Base-by-base conservation (phyloP, 2,113 vertebrate species). In the Channa maculata region DNA sequence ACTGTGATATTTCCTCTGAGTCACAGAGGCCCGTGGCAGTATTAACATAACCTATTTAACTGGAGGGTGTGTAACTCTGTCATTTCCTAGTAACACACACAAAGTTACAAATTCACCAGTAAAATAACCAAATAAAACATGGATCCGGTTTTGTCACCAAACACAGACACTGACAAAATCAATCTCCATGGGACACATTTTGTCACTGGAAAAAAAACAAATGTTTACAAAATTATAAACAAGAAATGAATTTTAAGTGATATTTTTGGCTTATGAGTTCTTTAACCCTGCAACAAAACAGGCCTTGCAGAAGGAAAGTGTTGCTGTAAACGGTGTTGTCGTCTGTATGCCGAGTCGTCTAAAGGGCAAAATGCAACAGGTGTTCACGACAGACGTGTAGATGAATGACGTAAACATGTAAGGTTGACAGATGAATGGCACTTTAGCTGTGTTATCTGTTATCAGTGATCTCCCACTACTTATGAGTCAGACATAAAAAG, bases 1-100 rank as follows among this genome's bases (percentile, higher is more conserved):
- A 88, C 5, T 55, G 55, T 83, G 63, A 73, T 55, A 82, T 78
- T 88, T 92, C 84, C 77, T 79, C 58, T 90, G 84, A 88, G 74
- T 91, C 89, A 91, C 6, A 0, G 13, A 75, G 74, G 79, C 80
- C 80, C 48, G 77, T 68, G 78, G 77, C 64, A 59, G 33, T 60
- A 55, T 62, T 70, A 74, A 87, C 55, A 66, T 49, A 15, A 66
- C 57, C 59, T 73, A 78, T 72, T 87, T 12, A 75, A 65, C 41
- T 38, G 5, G 37, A 77, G 75, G 72, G 79, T 76, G 83, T 59
- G 80, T 36, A 13, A 24, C 24, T 24, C 64, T 24, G 50, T 54
- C 65, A 60, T 41, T 45, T 2, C 38, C 33, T 14, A 37, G 34
- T 53, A 39, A 65, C 37, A 73, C 59, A 65, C 63, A 55, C 54